Evolutionary conservation across 2,888 invertebrate genomes (phyloP).

Genomic region (Ennomos quercinarius): DNA sequence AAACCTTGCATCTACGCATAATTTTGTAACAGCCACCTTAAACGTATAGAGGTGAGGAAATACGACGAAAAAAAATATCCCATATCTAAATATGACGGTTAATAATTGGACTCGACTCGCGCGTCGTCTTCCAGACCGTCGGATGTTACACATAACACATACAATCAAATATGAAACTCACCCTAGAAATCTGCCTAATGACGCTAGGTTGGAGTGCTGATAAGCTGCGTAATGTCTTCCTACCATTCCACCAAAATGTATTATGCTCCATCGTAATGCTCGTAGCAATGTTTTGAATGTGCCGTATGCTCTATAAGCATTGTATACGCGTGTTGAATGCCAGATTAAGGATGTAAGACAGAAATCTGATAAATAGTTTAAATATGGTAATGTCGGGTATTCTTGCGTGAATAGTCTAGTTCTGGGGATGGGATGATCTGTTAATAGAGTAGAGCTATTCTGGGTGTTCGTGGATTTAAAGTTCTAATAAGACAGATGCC

Average conservation of each 20-base stretch:
- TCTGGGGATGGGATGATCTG: constrained; percentile 16
- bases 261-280: constrained; percentile 20
- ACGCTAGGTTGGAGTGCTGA: constrained; percentile 28
- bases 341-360: constrained; percentile 30
- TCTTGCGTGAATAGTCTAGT: constrained; percentile 17
- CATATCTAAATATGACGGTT: no score
- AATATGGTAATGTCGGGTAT: constrained; percentile 26
- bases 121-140: no score
- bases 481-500: constrained; percentile 13
- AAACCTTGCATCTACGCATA: no score
- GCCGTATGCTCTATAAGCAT: constrained; percentile 16
- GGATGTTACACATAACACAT: constrained; percentile 6
- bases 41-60: no score
- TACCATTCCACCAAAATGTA: constrained; percentile 22
- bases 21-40: no score
- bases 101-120: no score
- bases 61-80: no score
- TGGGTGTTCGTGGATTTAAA: constrained; percentile 12
- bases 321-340: constrained; percentile 26
- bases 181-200: constrained; percentile 27
- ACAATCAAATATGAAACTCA: constrained; percentile 10
- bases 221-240: constrained; percentile 31
- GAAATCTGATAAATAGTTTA: constrained; percentile 33
- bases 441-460: constrained; percentile 16
- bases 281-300: constrained; percentile 17